phyloP scores from a whole-genome alignment of 2,113 vertebrate genomes.

The Bettongia penicillata region DNA sequence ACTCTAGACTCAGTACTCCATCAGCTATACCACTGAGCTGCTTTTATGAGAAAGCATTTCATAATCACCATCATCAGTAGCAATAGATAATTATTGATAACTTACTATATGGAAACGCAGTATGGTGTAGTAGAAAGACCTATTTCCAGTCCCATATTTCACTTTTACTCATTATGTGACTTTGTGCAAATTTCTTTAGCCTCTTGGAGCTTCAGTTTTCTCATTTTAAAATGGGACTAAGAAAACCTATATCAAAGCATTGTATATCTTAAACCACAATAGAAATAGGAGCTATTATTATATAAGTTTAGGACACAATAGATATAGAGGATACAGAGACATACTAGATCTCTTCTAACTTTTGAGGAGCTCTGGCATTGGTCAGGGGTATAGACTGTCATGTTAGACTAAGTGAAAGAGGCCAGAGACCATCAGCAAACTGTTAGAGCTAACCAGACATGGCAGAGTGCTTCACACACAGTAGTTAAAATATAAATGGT shows the following conservation, averaged over 20 bases:
- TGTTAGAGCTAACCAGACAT: too few relatives aligned
- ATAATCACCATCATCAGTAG: background rate
- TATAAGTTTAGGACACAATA: background rate
- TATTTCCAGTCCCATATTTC: background rate
- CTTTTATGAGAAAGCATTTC: background rate
- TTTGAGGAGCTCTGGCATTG: background rate
- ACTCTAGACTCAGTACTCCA: background rate
- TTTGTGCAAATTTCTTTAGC: background rate
- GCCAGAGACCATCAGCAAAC: background rate
- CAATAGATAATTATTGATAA: background rate
- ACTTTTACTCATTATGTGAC: background rate
- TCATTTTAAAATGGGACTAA: constrained; percentile 54
- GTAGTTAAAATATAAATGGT: too few relatives aligned
- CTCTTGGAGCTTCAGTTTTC: background rate
- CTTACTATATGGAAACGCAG: background rate
- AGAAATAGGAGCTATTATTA: background rate
- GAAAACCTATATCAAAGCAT: background rate
- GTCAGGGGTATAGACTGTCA: background rate
- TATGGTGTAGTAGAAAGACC: background rate
- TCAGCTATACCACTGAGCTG: background rate
- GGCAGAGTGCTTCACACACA: too few relatives aligned
- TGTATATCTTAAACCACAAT: background rate
- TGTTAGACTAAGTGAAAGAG: background rate
- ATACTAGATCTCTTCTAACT: background rate
- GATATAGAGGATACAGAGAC: background rate